Evolutionary conservation across 30 jellyfish, hydroid and myxozoan genomes (phyloP).

Genomic region (Hydractinia symbiolongicarpus): DNA sequence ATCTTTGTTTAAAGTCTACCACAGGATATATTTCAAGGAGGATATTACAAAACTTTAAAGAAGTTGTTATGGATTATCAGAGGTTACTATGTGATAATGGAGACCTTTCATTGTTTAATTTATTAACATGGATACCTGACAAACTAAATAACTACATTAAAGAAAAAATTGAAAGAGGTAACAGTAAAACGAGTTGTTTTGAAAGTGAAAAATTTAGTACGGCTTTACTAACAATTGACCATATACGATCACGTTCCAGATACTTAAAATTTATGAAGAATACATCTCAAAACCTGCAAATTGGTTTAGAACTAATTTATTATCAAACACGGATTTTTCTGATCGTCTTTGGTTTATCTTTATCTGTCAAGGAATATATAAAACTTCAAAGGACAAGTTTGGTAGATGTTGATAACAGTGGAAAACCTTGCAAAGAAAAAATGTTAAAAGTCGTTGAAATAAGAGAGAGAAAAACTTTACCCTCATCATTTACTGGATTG

Average conservation of each 20-base stretch:
- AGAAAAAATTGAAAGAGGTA: not conserved
- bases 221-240: conserved; percentile 56
- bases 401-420: conserved; percentile 75
- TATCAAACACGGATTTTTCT: conserved; percentile 27
- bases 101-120: not conserved
- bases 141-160: not conserved
- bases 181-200: not conserved
- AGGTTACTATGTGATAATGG: not conserved
- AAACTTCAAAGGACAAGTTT: conserved; percentile 37
- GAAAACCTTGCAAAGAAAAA: conserved; percentile 79
- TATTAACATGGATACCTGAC: conserved; percentile 9
- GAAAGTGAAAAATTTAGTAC: not conserved
- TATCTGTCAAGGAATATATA: conserved; percentile 34
- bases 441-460: conserved; percentile 23
- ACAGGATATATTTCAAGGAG: not conserved
- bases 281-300: conserved; percentile 18
- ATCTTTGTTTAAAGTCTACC: not conserved
- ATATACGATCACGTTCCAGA: conserved; percentile 43
- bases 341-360: conserved; percentile 25
- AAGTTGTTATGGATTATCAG: not conserved
- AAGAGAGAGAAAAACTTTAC: not conserved
- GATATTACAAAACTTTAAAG: not conserved
- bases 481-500: too few relatives aligned
- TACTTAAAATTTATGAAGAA: conserved; percentile 30
- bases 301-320: conserved; percentile 30